Evolutionary conservation across 2,797 vertebrate species (phyloP).

Genomic region (Trachurus trachurus): DNA sequence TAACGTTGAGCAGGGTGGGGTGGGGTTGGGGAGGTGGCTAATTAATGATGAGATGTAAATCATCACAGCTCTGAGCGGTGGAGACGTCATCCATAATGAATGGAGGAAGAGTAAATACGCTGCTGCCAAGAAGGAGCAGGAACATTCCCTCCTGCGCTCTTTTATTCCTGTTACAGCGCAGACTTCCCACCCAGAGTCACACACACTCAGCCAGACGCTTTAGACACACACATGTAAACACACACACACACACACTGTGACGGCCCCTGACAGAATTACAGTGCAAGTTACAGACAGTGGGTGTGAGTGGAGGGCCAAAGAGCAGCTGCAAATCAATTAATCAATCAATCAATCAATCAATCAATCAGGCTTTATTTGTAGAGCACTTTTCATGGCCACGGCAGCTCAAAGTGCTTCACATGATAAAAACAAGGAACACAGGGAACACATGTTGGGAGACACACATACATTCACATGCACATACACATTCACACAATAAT

Average conservation of each 20-base stretch:
- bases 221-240: background rate
- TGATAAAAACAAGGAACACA: no score
- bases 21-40: constrained; percentile 15
- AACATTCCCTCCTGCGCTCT: constrained; percentile 35
- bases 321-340: no score
- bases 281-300: constrained; percentile 38
- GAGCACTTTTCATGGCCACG: no score
- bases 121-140: constrained; percentile 47
- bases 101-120: constrained; percentile 72
- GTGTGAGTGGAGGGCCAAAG: constrained; percentile 21
- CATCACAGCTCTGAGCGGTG: constrained; percentile 63
- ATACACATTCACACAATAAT: no score
- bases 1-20: background rate
- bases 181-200: constrained; percentile 40
- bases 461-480: no score
- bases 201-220: constrained; percentile 22
- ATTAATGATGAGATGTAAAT: constrained; percentile 76
- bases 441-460: no score
- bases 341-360: no score
- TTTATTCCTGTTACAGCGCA: constrained; percentile 41
- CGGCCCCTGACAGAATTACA: constrained; percentile 42
- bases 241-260: background rate
- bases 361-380: no score
- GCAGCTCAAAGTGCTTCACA: no score
- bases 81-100: constrained; percentile 74